phyloP scores from a whole-genome alignment of 2,888 invertebrate genomes.

The Alcis repandata region DNA sequence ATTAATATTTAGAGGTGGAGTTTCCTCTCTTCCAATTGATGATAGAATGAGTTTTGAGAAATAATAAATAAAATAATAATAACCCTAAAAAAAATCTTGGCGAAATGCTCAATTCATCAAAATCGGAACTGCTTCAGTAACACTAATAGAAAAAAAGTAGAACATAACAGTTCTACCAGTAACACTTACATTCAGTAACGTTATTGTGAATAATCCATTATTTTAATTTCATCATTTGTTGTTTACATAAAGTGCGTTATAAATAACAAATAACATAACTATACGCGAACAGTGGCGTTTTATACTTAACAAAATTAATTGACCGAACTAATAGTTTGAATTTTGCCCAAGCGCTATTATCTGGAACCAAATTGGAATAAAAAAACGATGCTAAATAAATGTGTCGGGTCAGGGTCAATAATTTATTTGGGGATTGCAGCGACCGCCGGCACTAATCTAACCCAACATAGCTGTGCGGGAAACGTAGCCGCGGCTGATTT shows the following conservation, averaged over 20 bases:
- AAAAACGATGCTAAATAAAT: background rate
- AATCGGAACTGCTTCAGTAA: too few species aligned
- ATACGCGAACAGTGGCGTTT: background rate
- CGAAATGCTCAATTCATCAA: conserved; percentile 5
- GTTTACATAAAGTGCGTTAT: background rate
- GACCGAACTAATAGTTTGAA: background rate
- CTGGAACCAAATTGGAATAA: background rate
- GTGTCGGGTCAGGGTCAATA: background rate
- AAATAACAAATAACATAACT: background rate
- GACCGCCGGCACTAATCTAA: background rate
- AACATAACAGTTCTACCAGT: too few species aligned
- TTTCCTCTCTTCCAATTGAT: background rate
- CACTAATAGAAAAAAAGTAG: too few species aligned
- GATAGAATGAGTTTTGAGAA: conserved; percentile 5
- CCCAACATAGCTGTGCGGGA: background rate
- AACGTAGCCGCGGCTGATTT: background rate
- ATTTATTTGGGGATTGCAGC: background rate
- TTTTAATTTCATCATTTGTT: background rate
- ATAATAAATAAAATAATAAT: too few species aligned
- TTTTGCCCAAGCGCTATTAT: background rate
- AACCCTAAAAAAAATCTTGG: background rate
- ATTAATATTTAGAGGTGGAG: background rate
- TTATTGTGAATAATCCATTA: background rate
- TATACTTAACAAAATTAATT: background rate
- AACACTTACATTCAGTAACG: too few species aligned